phyloP scores from a whole-genome alignment of 2,797 vertebrate genomes.

The Petrocephalus schoutedeni region DNA sequence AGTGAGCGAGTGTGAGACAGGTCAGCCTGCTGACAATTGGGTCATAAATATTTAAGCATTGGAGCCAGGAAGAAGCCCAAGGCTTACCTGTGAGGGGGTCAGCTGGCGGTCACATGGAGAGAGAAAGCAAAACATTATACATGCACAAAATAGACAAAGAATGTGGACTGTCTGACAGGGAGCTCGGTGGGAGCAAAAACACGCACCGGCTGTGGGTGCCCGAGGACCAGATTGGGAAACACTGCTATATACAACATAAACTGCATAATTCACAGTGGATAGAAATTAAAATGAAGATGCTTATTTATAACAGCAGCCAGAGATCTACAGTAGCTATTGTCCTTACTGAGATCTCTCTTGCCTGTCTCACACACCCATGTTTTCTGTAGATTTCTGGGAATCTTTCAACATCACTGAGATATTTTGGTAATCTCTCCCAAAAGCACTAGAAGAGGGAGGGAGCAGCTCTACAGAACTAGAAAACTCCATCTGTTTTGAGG shows the following conservation, averaged over 20 bases:
- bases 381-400: background rate
- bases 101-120: constrained; percentile 56
- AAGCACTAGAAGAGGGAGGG: background rate
- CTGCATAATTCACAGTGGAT: background rate
- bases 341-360: background rate
- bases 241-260: background rate
- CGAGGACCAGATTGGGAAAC: too few species aligned
- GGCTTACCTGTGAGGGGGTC: constrained; percentile 85
- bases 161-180: too few species aligned
- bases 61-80: background rate
- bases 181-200: too few species aligned
- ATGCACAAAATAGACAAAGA: background rate
- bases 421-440: background rate
- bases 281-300: background rate
- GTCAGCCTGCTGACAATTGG: background rate
- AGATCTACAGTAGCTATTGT: background rate
- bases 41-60: background rate
- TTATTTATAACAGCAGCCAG: background rate
- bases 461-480: background rate
- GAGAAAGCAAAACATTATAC: background rate
- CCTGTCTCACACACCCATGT: background rate
- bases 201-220: too few species aligned
- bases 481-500: constrained; percentile 27
- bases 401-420: background rate
- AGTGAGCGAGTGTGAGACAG: background rate